Evolutionary conservation across 2,113 vertebrate genomes (phyloP).

Genomic region (Rhinoptilus africanus): DNA sequence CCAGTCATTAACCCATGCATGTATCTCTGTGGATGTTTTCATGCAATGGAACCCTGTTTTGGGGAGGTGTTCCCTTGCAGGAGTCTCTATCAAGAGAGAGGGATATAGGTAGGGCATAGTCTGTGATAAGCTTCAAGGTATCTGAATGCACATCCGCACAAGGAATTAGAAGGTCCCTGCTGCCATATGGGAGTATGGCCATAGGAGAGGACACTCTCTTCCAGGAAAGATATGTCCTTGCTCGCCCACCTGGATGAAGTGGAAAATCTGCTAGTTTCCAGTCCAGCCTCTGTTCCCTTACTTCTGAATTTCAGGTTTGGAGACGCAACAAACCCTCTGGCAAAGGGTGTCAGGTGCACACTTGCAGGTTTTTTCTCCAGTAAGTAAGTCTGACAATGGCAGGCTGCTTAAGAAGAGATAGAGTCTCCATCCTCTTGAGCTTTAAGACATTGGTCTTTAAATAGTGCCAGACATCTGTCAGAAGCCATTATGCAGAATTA

Average conservation of each 20-base stretch:
- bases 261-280: not conserved
- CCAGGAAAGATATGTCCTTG: not conserved
- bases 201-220: not conserved
- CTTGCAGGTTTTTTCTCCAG: not conserved
- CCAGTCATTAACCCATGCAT: not conserved
- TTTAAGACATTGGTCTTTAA: not conserved
- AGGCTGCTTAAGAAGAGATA: not conserved
- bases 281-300: not conserved
- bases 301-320: not conserved
- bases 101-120: not conserved
- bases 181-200: not conserved
- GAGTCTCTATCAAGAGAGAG: not conserved
- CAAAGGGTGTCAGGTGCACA: not conserved
- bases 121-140: not conserved
- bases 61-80: not conserved
- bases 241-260: not conserved
- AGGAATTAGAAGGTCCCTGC: not conserved
- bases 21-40: not conserved
- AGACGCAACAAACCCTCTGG: not conserved
- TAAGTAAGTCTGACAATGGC: not conserved
- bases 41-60: not conserved
- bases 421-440: not conserved
- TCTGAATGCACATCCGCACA: not conserved
- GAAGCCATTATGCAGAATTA: not conserved
- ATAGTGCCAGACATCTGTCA: not conserved